Percentiles rank a stretch among this genome's conserved stretches.
Conservation (phyloP, 2,888 invertebrate genomes). For the Torymus aiolomorphi region DNA sequence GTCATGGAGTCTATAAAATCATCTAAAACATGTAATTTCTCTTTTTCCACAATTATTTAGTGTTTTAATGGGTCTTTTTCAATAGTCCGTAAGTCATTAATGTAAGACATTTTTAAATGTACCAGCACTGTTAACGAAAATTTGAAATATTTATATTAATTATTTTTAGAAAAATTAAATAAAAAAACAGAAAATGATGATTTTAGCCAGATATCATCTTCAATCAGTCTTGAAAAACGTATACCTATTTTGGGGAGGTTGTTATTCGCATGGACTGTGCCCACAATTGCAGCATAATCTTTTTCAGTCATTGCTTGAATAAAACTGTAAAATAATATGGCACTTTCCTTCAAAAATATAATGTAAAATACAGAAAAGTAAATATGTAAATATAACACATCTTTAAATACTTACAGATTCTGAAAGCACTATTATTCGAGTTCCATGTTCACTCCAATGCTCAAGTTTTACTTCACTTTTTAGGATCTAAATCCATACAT, state of each 20-base stretch:
- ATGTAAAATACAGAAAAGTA: no score
- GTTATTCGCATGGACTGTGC: constrained; percentile 53
- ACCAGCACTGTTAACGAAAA: constrained; percentile 49
- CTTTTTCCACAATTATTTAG: constrained; percentile 18
- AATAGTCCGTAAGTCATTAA: constrained; percentile 43
- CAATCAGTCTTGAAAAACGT: constrained; percentile 53
- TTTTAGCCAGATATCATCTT: constrained; percentile 55
- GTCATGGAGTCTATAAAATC: constrained; percentile 58
- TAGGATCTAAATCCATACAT: constrained; percentile 55
- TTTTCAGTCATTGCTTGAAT: constrained; percentile 51
- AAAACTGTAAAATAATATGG: constrained; percentile 55
- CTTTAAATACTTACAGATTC: constrained; percentile 27
- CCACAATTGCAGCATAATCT: constrained; percentile 53
- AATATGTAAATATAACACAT: background rate
- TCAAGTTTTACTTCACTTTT: constrained; percentile 53
- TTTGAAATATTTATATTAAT: constrained; percentile 8
- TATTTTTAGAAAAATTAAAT: background rate
- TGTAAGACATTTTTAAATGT: constrained; percentile 55
- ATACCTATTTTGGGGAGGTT: constrained; percentile 56
- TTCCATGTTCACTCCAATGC: constrained; percentile 54
- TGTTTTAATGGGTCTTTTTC: constrained; percentile 26
- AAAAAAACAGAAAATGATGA: background rate
- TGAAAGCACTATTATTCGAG: constrained; percentile 51
- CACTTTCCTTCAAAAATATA: constrained; percentile 41
- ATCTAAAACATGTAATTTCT: constrained; percentile 48